Conservation (phyloP, 2,113 vertebrate genomes). For the Erythrocercus mccallii region DNA sequence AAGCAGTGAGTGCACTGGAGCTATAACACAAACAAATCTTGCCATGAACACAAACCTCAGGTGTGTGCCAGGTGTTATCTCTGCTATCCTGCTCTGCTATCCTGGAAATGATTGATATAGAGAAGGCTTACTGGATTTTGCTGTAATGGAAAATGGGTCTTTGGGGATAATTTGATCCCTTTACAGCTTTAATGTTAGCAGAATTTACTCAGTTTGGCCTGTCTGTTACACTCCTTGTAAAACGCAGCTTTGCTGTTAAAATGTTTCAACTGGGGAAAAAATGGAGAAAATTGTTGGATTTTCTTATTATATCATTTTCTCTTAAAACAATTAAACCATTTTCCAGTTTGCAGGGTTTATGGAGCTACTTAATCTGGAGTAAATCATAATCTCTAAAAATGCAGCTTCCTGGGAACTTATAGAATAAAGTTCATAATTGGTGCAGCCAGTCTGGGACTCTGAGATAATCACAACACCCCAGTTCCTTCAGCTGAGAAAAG, state of each 20-base stretch:
- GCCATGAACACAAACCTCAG: neutral
- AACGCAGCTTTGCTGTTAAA: neutral
- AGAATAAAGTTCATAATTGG: neutral
- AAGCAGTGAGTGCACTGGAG: neutral
- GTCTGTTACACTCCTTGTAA: neutral
- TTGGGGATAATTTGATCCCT: neutral
- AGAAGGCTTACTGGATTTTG: neutral
- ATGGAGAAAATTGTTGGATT: neutral
- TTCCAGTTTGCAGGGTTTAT: slow-evolving; percentile 14
- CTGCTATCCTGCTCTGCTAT: neutral
- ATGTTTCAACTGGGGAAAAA: neutral
- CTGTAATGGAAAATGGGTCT: neutral
- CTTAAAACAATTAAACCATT: slow-evolving; percentile 10
- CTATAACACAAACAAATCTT: neutral
- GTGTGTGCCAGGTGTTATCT: neutral
- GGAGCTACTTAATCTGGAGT: neutral
- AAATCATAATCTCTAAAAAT: neutral
- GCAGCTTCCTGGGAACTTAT: neutral
- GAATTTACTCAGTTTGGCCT: neutral
- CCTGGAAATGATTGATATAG: neutral
- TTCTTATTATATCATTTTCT: neutral
- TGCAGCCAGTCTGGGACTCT: neutral
- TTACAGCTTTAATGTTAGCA: neutral
- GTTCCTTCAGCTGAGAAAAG: neutral
- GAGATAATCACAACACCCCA: neutral